Evolutionary conservation across 2,797 vertebrate species (phyloP).

Genomic region (Poecilia picta): DNA sequence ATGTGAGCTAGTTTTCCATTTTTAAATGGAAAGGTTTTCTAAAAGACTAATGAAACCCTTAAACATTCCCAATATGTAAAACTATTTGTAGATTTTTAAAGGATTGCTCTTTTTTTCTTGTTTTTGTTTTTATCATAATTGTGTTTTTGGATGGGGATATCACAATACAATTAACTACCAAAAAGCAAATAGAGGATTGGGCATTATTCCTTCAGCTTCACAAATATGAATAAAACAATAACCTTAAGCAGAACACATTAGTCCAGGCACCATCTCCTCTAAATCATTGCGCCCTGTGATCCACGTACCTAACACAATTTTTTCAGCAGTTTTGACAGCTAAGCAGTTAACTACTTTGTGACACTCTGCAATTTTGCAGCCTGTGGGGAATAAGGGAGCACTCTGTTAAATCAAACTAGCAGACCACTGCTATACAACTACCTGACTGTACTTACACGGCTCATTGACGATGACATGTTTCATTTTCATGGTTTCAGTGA

Average conservation of each 20-base stretch:
- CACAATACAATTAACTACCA: background rate
- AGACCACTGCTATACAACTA: conserved; percentile 24
- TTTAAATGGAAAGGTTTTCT: background rate
- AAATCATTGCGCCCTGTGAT: conserved; percentile 12
- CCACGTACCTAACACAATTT: background rate
- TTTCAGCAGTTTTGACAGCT: conserved; percentile 40
- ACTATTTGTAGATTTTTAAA: background rate
- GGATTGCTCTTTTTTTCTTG: background rate
- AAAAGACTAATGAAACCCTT: background rate
- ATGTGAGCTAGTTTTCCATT: no score
- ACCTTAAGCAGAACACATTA: background rate
- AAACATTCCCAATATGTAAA: background rate
- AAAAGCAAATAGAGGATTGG: background rate
- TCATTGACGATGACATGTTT: conserved; percentile 44
- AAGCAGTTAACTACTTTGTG: conserved; percentile 24
- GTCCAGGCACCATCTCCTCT: conserved; percentile 6
- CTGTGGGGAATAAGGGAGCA: conserved; percentile 30
- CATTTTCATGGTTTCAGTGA: conserved; percentile 36
- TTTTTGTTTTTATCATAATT: background rate
- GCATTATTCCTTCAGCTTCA: background rate
- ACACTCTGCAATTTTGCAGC: conserved; percentile 18
- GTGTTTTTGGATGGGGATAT: background rate
- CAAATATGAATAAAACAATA: background rate
- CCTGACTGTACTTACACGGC: conserved; percentile 30
- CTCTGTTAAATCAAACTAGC: conserved; percentile 36